Evolutionary conservation across 2,888 invertebrate genomes (phyloP).

Genomic region (Leptarthrus brevirostris): DNA sequence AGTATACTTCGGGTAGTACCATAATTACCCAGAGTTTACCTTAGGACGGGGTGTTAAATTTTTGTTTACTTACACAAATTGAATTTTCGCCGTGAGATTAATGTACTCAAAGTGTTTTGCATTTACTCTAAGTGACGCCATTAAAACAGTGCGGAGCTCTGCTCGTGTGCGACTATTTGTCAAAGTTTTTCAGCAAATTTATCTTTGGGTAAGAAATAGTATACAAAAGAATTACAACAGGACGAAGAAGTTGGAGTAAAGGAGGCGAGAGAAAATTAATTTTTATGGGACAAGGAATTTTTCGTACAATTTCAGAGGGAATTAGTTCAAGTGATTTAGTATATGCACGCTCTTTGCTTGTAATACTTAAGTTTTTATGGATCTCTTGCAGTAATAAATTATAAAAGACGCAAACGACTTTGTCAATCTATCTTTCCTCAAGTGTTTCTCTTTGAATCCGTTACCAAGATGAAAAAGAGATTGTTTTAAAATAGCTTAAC

Average conservation of each 20-base stretch:
- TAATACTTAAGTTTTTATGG: too few species aligned
- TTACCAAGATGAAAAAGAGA: too few species aligned
- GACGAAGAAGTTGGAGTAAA: background rate
- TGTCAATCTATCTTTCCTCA: too few species aligned
- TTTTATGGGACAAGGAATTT: constrained; percentile 36
- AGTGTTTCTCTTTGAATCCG: too few species aligned
- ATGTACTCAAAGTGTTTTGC: constrained; percentile 44
- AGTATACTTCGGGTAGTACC: constrained; percentile 22
- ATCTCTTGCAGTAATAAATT: too few species aligned
- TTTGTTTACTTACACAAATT: constrained; percentile 46
- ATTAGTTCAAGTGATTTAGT: constrained; percentile 22
- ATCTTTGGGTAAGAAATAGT: background rate
- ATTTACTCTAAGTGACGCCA: constrained; percentile 42
- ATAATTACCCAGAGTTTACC: constrained; percentile 41
- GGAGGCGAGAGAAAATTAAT: constrained; percentile 33
- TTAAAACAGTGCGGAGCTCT: constrained; percentile 28
- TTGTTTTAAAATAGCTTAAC: too few species aligned
- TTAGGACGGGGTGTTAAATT: constrained; percentile 35
- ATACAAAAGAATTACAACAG: background rate
- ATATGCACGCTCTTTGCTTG: too few species aligned
- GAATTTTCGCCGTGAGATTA: constrained; percentile 41
- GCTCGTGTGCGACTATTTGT: constrained; percentile 40
- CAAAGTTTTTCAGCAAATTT: constrained; percentile 45
- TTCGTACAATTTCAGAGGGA: constrained; percentile 12
- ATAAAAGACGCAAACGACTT: too few species aligned